Evolutionary conservation across 2,888 invertebrate species (phyloP), one percentile per base, ranked within the genome.

Genomic region (Cosmia trapezina): DNA sequence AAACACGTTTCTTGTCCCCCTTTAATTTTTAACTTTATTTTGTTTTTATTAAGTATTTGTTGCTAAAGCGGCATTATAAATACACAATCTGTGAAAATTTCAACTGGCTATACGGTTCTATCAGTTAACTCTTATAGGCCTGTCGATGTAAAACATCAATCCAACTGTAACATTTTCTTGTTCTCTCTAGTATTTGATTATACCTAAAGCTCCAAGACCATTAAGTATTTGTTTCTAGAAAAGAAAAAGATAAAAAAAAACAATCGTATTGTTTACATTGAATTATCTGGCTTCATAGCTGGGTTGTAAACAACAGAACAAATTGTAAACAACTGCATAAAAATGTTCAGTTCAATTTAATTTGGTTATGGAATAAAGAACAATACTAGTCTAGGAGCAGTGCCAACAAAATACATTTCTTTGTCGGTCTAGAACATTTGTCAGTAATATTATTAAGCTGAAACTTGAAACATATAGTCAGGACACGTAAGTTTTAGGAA

Each of bases 401-500:
- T 47, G 17, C 8, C 17, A 43, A 56, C 11, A 17, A 33, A 63
- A 28, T 19, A 33, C n/a, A 66, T 51, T 11, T 43, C 5, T 51
- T 51, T 43, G 4, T 28, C 4, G 2, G 6, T 56, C 9, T 33
- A 33, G n/a, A 54, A 73, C 33, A 41, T 65, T 33, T 73, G 61
- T 65, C 33, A n/a, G 51, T 56, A 65, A 76, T n/a, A n/a, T n/a
- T n/a, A 72, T 78, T 33, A 59, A n/a, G 1, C n/a, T 45, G 28
- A 60, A 60, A 22, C 14, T 4, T 64, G 0, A 51, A 72, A 72
- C 45, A 51, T 45, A 49, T 45, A 37, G 47, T 53, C 28, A 19
- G 41, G 41, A 57, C n/a, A 51, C 22, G 12, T 60, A 60, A 64
- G 72, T 61, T 78, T 76, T 41, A 28, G 22, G 6, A 47, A 54